Conservation (phyloP, 2,113 vertebrate genomes). For the Boleophthalmus pectinirostris region DNA sequence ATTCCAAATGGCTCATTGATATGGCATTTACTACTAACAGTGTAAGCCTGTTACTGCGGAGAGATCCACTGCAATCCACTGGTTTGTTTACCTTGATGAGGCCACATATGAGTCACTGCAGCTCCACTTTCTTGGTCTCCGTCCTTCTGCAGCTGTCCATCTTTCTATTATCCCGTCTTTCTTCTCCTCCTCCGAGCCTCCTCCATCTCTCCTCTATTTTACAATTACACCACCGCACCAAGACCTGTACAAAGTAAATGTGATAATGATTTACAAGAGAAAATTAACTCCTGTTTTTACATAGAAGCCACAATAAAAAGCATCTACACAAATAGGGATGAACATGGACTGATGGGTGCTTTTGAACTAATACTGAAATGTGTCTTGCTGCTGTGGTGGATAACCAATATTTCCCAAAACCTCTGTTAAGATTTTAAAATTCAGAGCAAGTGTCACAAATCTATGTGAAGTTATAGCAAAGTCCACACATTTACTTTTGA, state of each 20-base stretch:
- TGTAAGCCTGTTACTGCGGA: conserved; percentile 54
- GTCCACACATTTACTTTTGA: too few relatives aligned
- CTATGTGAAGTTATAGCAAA: too few relatives aligned
- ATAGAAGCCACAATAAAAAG: too few relatives aligned
- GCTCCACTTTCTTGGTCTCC: background rate
- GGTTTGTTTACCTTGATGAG: conserved; percentile 56
- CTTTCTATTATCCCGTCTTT: conserved; percentile 15
- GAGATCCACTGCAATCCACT: conserved; percentile 27
- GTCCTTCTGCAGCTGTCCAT: background rate
- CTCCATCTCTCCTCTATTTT: conserved; percentile 31
- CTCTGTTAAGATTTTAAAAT: too few relatives aligned
- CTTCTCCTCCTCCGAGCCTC: background rate
- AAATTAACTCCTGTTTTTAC: background rate
- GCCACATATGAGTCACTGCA: conserved; percentile 52
- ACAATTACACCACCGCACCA: conserved; percentile 35
- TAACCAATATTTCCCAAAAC: too few relatives aligned
- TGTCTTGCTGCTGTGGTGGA: too few relatives aligned
- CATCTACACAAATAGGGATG: too few relatives aligned
- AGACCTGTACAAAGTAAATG: conserved; percentile 22
- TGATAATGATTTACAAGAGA: background rate
- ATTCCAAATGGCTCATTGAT: conserved; percentile 14
- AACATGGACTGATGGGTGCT: too few relatives aligned
- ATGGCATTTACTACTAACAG: conserved; percentile 8
- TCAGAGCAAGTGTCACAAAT: too few relatives aligned
- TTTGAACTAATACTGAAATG: too few relatives aligned